Percentiles rank a stretch among this genome's conserved stretches.
phyloP scores from a whole-genome alignment of 1,140 invertebrate species.

The Bradynema listronoti region DNA sequence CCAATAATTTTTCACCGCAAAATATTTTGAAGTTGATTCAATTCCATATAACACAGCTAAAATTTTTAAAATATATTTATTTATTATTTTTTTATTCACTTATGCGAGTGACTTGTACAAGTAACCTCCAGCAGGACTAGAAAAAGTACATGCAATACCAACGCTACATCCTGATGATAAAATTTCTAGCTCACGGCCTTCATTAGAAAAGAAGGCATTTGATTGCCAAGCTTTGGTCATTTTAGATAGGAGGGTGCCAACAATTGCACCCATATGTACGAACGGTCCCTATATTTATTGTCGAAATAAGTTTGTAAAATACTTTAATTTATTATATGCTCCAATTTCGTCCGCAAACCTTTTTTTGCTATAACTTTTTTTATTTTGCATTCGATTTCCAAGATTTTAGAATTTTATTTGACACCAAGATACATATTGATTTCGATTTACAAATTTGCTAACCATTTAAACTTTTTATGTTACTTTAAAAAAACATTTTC shows the following conservation, averaged over 20 bases:
- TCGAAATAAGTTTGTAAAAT: no score
- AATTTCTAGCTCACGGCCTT: slow-evolving; percentile 52
- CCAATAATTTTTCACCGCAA: slow-evolving; percentile 97
- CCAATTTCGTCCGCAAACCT: no score
- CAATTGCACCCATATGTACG: slow-evolving; percentile 57
- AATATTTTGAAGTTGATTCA: slow-evolving; percentile 97
- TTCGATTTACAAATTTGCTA: no score
- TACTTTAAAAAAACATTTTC: no score
- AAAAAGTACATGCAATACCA: slow-evolving; percentile 50
- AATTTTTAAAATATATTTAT: no score
- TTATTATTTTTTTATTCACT: no score
- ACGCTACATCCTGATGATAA: slow-evolving; percentile 52
- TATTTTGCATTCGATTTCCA: no score
- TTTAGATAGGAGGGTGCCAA: slow-evolving; percentile 50
- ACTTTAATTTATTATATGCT: no score
- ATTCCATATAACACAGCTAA: slow-evolving; percentile 83
- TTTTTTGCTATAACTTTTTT: no score
- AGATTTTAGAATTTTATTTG: no score
- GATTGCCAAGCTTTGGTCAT: slow-evolving; percentile 44
- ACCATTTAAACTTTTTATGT: no score
- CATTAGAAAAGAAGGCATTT: slow-evolving; percentile 54
- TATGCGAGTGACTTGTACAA: not conserved
- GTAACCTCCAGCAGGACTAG: slow-evolving; percentile 46
- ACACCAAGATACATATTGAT: no score
- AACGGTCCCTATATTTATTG: slow-evolving; percentile 42